phyloP scores from a whole-genome alignment of 2,113 vertebrate genomes.

The Oceanites oceanicus region DNA sequence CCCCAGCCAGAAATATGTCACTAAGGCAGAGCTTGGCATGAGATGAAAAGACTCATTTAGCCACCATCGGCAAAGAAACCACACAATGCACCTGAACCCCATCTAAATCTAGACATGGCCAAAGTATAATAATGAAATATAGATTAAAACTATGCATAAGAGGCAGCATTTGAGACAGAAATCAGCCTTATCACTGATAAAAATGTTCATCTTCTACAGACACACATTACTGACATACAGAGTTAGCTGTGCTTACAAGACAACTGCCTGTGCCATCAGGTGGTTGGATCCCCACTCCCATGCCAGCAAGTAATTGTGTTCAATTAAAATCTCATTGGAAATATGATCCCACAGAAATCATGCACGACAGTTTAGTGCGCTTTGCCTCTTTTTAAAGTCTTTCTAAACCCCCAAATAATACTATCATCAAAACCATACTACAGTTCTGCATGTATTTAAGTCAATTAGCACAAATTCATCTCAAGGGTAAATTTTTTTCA shows the following conservation, averaged over 20 bases:
- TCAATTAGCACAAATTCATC: neutral
- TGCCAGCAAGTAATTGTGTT: neutral
- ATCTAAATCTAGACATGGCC: neutral
- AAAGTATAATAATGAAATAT: neutral
- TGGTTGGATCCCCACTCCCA: neutral
- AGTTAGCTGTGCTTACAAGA: neutral
- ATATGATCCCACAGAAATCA: neutral
- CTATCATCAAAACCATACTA: neutral
- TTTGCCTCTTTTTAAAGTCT: neutral
- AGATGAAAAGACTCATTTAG: neutral
- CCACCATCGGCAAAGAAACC: neutral
- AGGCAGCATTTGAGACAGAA: neutral
- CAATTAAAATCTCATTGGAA: neutral
- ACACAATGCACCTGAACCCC: neutral
- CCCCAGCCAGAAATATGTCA: neutral
- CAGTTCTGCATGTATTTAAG: neutral
- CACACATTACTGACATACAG: rapidly evolving
- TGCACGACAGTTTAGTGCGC: neutral
- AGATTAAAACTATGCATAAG: neutral
- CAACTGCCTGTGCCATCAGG: neutral
- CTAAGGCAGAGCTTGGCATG: neutral
- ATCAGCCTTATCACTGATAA: neutral
- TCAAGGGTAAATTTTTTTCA: neutral
- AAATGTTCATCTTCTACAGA: neutral
- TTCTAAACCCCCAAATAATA: neutral